phyloP scores from a whole-genome alignment of 2,797 vertebrate genomes.

The Melanotaenia maccullochi region DNA sequence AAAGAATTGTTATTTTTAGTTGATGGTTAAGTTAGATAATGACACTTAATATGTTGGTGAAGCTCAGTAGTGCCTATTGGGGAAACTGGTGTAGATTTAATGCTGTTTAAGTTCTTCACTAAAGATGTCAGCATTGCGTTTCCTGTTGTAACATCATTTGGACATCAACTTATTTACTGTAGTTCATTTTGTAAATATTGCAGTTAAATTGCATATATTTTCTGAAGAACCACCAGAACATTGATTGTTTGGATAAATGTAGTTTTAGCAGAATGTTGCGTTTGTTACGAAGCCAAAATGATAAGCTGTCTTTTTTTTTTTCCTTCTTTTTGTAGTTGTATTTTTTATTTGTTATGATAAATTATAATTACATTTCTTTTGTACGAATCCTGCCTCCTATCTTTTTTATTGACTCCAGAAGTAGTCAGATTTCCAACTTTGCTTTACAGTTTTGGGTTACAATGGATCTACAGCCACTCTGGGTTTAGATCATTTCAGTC shows the following conservation, averaged over 20 bases:
- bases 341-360: conserved; percentile 92
- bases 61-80: not conserved
- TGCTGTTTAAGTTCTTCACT: conserved; percentile 3
- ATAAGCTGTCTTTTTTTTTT: conserved; percentile 68
- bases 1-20: conserved; percentile 26
- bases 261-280: conserved; percentile 65
- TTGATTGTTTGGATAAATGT: conserved; percentile 46
- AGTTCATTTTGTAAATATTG: conserved; percentile 19
- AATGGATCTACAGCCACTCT: not conserved
- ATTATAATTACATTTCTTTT: conserved; percentile 89
- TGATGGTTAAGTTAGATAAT: conserved; percentile 14
- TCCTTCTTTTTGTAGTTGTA: conserved; percentile 77
- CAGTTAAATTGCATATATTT: conserved; percentile 70
- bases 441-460: not conserved
- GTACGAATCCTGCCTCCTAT: conserved; percentile 39
- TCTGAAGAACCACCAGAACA: conserved; percentile 68
- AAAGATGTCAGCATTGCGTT: conserved; percentile 12
- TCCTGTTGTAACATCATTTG: conserved; percentile 8
- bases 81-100: not conserved
- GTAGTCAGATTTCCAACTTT: not conserved
- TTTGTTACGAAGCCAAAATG: conserved; percentile 78
- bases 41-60: not conserved
- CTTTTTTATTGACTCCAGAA: not conserved
- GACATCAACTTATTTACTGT: conserved; percentile 38
- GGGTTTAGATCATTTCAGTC: not conserved